Evolutionary conservation across 2,113 vertebrate genomes (phyloP), one percentile per base, ranked within the genome.

Genomic region (Actinemys pallida): DNA sequence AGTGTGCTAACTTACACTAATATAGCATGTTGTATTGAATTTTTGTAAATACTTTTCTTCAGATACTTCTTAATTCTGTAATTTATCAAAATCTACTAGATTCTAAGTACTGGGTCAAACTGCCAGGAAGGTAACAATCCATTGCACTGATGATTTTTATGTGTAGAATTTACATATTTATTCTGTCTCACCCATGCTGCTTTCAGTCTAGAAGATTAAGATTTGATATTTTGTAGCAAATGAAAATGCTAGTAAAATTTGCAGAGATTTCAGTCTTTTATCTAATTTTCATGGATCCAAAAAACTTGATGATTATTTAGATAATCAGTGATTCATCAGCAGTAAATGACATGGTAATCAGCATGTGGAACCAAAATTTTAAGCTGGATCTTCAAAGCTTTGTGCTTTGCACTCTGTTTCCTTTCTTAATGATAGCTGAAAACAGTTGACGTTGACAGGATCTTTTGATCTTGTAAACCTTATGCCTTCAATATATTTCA

Each of bases 1-100:
- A 95, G 90, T 84, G 90, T 84, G 56, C 57, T 93, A 93, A 95
- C 81, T 93, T 89, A 25, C 76, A 47, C 92, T 65, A 59, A 81
- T 92, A 80, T 88, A 88, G 45, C 22, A 90, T n/a, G 87, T 90
- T 91, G 81, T 90, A 76, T 86, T 69, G n/a, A 78, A 54, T 27
- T 75, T 89, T 92, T 49, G 75, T 35, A 29, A 39, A 76, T 10
- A 83, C 35, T 56, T 96, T 95, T 94, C 47, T 87, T 92, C 53
- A 20, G 8, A 2, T 93, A 45, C 89, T 96, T 90, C n/a, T 65
- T 42, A 86, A 7, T 13, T 54, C 27, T 84, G 16, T 93, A 62
- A 82, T 76, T 27, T 69, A 16, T 53, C 47, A 17, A 50, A 81
- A 86, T 20, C 20, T 53, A 16, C 10, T 90, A 69, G 50, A 3